A percentile compares a stretch with the other conserved stretches of the same genome.
These are phyloP conservation scores for Acleris cristana DNA, from an alignment of 2,888 invertebrate genomes.

Conservation along the genomic window DNA sequence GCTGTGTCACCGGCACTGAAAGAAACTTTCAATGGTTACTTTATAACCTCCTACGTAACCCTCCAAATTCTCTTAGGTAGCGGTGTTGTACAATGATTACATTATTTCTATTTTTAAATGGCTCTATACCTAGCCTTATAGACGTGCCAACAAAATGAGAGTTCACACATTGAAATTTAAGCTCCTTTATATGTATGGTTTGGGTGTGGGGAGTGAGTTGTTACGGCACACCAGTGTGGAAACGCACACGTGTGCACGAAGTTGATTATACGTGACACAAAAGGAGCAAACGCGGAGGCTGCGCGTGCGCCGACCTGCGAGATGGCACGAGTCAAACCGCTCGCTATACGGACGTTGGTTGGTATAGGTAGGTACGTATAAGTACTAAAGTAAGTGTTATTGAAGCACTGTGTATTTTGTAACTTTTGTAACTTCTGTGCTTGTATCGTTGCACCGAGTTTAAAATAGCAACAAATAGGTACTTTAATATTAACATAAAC, in stretches of 20 bases:
- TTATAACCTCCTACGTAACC: constrained; percentile 22
- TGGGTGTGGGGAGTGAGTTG: constrained; percentile 49
- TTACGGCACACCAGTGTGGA: constrained; percentile 50
- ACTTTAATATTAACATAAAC: too few species aligned
- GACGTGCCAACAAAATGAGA: constrained; percentile 9
- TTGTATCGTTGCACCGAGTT: too few species aligned
- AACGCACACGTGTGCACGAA: constrained; percentile 59
- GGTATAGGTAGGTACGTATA: too few species aligned
- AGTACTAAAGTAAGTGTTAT: constrained; percentile 2
- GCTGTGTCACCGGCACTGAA: too few species aligned
- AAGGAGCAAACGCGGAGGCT: constrained; percentile 79
- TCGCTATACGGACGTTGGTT: constrained; percentile 28
- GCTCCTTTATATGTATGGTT: constrained; percentile 33
- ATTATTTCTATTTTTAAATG: constrained; percentile 37
- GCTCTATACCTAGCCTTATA: constrained; percentile 11
- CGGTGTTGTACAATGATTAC: constrained; percentile 12
- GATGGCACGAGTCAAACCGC: constrained; percentile 77
- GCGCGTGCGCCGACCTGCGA: constrained; percentile 79
- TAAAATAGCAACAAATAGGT: too few species aligned
- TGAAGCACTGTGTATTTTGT: constrained; percentile 13
- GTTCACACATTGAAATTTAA: constrained; percentile 15
- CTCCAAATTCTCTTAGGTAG: constrained; percentile 19
- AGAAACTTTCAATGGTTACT: background rate
- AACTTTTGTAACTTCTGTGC: background rate
- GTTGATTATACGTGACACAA: constrained; percentile 72